phyloP scores from a whole-genome alignment of 1,140 invertebrate genomes.

The Grapholita molesta region DNA sequence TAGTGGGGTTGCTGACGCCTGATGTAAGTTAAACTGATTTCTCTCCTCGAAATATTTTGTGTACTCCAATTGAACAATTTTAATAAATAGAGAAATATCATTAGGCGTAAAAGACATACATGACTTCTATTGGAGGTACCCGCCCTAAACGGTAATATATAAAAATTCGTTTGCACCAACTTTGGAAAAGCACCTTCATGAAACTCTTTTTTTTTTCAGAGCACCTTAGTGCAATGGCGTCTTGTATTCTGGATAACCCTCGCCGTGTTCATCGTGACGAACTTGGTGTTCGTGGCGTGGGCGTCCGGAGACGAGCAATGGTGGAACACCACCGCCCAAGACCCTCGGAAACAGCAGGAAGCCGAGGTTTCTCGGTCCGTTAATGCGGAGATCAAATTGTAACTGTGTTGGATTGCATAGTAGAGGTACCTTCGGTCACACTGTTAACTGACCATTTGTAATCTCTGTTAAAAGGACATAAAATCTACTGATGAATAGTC shows the following conservation, averaged over 20 bases:
- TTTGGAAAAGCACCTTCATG: background rate
- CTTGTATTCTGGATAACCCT: constrained; percentile 90
- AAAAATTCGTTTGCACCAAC: too few relatives aligned
- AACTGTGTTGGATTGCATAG: constrained; percentile 22
- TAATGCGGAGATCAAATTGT: constrained; percentile 58
- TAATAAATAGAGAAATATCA: too few relatives aligned
- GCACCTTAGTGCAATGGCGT: constrained; percentile 87
- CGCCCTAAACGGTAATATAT: too few relatives aligned
- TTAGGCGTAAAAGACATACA: too few relatives aligned
- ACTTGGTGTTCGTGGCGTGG: constrained; percentile 85
- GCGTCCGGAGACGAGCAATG: constrained; percentile 85
- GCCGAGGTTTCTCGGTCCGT: constrained; percentile 42
- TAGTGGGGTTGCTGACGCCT: constrained; percentile 87
- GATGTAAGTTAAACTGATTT: constrained; percentile 85
- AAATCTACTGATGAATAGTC: too few relatives aligned
- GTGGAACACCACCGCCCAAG: constrained; percentile 80
- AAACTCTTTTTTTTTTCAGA: constrained; percentile 76
- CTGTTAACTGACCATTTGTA: background rate
- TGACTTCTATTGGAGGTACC: too few relatives aligned
- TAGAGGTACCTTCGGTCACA: background rate
- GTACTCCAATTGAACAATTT: too few relatives aligned
- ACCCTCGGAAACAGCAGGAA: constrained; percentile 50
- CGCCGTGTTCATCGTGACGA: constrained; percentile 85
- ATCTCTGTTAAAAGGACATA: too few relatives aligned
- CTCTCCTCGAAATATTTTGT: too few relatives aligned